Conservation (phyloP, 2,797 vertebrate species). For the Acrossocheilus wenchowensis region DNA sequence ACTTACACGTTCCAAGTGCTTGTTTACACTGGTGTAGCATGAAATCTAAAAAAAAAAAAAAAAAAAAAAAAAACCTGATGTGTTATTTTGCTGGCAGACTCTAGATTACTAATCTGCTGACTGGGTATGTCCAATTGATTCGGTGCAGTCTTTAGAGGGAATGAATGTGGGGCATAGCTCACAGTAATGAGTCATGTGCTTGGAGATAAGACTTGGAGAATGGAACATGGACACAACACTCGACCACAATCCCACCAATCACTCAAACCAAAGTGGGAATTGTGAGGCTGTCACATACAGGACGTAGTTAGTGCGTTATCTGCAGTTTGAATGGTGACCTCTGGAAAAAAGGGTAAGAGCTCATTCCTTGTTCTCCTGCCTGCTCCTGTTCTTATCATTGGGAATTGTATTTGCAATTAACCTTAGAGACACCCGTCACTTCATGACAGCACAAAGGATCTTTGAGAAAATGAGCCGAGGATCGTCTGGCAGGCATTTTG, state of each 20-base stretch:
- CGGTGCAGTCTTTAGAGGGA: constrained; percentile 48
- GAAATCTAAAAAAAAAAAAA: not conserved
- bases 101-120: constrained; percentile 50
- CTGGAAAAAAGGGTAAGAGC: constrained; percentile 28
- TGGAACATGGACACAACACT: constrained; percentile 49
- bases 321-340: constrained; percentile 27
- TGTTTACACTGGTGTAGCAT: constrained; percentile 36
- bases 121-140: constrained; percentile 62
- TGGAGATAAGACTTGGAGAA: constrained; percentile 54
- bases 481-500: not conserved
- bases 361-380: constrained; percentile 33
- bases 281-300: constrained; percentile 43
- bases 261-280: constrained; percentile 38
- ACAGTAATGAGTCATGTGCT: constrained; percentile 57
- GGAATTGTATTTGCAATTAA: constrained; percentile 59
- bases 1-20: constrained; percentile 17
- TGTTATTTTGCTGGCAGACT: constrained; percentile 45
- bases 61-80: constrained; percentile 9
- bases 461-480: constrained; percentile 48
- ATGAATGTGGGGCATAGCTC: constrained; percentile 62
- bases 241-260: constrained; percentile 35
- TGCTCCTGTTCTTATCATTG: constrained; percentile 46
- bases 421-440: constrained; percentile 50
- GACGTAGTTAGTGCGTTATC: constrained; percentile 33
- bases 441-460: constrained; percentile 52